Percentiles rank a stretch among this genome's conserved stretches.
Conservation (phyloP, 1,140 invertebrate species). For the Cylas formicarius region DNA sequence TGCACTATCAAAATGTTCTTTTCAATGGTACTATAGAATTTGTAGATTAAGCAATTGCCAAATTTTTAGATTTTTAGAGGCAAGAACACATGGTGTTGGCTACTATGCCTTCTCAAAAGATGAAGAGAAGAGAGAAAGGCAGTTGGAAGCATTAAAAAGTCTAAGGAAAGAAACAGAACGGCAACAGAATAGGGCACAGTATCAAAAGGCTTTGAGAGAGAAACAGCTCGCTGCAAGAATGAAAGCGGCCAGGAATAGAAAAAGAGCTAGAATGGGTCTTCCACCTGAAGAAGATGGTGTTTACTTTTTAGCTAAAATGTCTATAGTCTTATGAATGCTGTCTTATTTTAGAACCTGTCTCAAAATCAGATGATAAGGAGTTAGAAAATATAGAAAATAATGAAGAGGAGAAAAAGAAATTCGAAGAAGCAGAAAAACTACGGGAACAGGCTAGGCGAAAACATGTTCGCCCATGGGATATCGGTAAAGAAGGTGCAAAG, state of each 20-base stretch:
- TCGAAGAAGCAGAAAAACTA: slow-evolving; percentile 28
- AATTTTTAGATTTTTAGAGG: slow-evolving; percentile 54
- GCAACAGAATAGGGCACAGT: slow-evolving; percentile 58
- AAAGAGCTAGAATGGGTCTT: slow-evolving; percentile 66
- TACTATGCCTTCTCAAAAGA: slow-evolving; percentile 84
- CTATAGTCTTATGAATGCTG: too few species aligned
- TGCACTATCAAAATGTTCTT: slow-evolving; percentile 84
- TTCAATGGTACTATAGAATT: slow-evolving; percentile 59
- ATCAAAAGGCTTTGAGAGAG: slow-evolving; percentile 57
- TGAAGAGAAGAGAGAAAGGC: slow-evolving; percentile 62
- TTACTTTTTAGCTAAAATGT: neutral
- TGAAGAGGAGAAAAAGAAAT: slow-evolving; percentile 24
- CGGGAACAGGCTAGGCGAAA: slow-evolving; percentile 41
- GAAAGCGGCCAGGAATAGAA: slow-evolving; percentile 68
- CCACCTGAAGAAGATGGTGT: slow-evolving; percentile 52
- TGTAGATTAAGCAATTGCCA: neutral
- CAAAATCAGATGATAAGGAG: slow-evolving; percentile 39
- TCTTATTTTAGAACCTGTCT: slow-evolving; percentile 45
- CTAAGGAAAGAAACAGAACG: slow-evolving; percentile 63
- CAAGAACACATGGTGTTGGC: slow-evolving; percentile 78
- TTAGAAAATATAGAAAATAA: slow-evolving; percentile 41
- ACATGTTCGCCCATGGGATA: slow-evolving; percentile 61
- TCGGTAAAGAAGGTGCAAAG: slow-evolving; percentile 53
- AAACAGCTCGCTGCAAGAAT: slow-evolving; percentile 65
- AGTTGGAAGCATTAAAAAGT: slow-evolving; percentile 67